These are phyloP conservation scores for Pandemis cinnamomeana DNA, from an alignment of 2,888 invertebrate genomes.

Conservation along the genomic window DNA sequence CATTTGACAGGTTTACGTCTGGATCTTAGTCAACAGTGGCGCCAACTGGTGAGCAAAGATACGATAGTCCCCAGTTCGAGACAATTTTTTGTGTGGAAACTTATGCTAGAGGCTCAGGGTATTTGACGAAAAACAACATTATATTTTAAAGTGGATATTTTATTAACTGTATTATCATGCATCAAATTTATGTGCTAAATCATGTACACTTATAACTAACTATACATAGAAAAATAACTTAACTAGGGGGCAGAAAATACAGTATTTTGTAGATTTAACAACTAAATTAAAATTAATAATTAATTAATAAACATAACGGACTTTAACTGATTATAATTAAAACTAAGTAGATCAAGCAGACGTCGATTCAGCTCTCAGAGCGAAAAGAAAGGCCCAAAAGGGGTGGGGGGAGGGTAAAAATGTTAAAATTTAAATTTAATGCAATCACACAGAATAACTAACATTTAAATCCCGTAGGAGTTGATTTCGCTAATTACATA, in stretches of 20 bases:
- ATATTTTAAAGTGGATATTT: constrained; percentile 84
- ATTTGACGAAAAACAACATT: constrained; percentile 63
- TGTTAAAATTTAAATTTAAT: background rate
- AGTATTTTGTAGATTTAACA: constrained; percentile 81
- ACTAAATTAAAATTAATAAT: constrained; percentile 77
- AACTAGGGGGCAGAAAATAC: constrained; percentile 83
- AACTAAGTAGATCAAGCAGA: constrained; percentile 75
- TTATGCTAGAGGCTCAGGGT: constrained; percentile 4
- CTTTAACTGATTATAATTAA: constrained; percentile 74
- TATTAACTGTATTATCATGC: constrained; percentile 85
- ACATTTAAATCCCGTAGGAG: constrained; percentile 32
- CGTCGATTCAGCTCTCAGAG: constrained; percentile 70
- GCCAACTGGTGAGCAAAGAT: too few species aligned
- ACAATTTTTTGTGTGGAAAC: too few species aligned
- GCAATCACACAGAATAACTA: constrained; percentile 34
- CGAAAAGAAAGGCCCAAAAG: constrained; percentile 21
- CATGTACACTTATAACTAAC: constrained; percentile 84
- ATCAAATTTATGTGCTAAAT: constrained; percentile 84
- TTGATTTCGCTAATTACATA: constrained; percentile 30
- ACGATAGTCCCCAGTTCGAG: too few species aligned
- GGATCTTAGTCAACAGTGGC: too few species aligned
- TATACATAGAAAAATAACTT: constrained; percentile 85
- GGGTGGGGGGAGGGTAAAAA: constrained; percentile 13
- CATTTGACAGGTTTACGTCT: too few species aligned
- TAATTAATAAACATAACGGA: constrained; percentile 69